These are phyloP conservation scores for Calameuta filiformis DNA, from an alignment of 2,888 invertebrate genomes.

Conservation along the genomic window DNA sequence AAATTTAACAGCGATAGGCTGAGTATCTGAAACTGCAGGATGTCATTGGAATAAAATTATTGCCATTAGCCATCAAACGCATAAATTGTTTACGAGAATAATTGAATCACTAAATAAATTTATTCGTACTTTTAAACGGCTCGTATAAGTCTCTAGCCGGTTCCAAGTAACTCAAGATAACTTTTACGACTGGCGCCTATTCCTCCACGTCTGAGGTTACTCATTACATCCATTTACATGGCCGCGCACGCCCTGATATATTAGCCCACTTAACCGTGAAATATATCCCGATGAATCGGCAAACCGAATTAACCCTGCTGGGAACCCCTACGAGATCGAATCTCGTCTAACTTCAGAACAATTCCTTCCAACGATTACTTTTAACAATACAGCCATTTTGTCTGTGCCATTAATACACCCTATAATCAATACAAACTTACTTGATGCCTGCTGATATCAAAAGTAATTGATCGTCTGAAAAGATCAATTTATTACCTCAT, in stretches of 20 bases:
- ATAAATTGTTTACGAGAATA: background rate
- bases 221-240: slow-evolving; percentile 29
- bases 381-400: background rate
- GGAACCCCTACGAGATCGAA: background rate
- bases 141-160: background rate
- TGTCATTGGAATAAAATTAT: no score
- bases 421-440: background rate
- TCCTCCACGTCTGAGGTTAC: slow-evolving; percentile 24
- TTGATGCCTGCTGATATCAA: background rate
- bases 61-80: no score
- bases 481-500: background rate
- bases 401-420: background rate
- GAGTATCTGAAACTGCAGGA: no score
- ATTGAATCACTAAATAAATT: background rate
- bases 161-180: background rate
- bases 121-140: background rate
- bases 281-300: slow-evolving; percentile 14
- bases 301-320: background rate
- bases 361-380: background rate
- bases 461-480: background rate
- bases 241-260: slow-evolving; percentile 18
- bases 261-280: slow-evolving; percentile 17
- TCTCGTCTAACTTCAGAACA: background rate
- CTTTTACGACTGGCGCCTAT: slow-evolving; percentile 27
- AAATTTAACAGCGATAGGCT: background rate